phyloP scores from a whole-genome alignment of 2,797 vertebrate species.

The Picus viridis region DNA sequence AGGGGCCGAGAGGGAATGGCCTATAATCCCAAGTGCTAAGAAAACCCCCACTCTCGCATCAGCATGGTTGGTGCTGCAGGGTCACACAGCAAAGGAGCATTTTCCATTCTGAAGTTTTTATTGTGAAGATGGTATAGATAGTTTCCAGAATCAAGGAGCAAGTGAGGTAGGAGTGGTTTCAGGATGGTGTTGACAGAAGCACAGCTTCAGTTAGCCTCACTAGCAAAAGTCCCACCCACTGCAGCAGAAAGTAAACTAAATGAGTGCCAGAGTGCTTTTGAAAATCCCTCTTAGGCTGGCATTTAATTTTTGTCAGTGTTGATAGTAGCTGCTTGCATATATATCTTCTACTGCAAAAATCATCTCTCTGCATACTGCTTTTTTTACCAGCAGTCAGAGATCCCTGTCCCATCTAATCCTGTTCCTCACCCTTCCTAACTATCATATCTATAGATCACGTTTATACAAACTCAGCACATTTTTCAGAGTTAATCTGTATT shows the following conservation, averaged over 20 bases:
- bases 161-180: constrained; percentile 7
- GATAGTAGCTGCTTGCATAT: neutral
- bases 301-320: constrained; percentile 1
- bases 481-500: constrained; percentile 8
- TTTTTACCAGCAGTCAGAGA: neutral
- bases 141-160: constrained; percentile 18
- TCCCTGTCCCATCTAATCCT: neutral
- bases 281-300: neutral
- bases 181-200: neutral
- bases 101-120: neutral
- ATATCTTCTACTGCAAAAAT: constrained; percentile 32
- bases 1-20: neutral
- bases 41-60: rapidly evolving
- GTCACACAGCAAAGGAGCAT: neutral
- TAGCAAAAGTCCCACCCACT: neutral
- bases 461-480: neutral
- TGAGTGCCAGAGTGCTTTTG: neutral
- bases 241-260: constrained; percentile 9
- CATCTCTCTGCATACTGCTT: neutral
- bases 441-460: neutral
- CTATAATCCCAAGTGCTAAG: neutral
- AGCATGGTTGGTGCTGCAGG: neutral
- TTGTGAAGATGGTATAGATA: neutral
- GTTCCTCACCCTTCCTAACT: neutral
- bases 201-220: neutral